These are phyloP conservation scores for Pavo muticus DNA, from an alignment of 2,113 vertebrate species.

Conservation along the genomic window DNA sequence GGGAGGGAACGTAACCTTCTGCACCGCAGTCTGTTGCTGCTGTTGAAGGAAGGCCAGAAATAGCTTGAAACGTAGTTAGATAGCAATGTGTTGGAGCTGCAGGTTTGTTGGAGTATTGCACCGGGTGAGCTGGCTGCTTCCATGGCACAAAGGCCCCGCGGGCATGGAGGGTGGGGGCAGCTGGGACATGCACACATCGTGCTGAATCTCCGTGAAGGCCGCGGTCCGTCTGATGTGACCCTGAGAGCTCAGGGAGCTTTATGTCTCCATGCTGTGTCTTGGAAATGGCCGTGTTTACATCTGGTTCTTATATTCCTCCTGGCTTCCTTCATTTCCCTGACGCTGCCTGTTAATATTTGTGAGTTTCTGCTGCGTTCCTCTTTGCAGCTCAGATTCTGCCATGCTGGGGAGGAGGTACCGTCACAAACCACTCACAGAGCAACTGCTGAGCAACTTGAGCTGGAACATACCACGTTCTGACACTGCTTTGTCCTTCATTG, in stretches of 20 bases:
- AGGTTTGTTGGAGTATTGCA: not conserved
- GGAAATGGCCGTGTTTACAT: conserved; percentile 20
- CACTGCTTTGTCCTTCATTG: not conserved
- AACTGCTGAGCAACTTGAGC: not conserved
- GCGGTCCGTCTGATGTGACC: not conserved
- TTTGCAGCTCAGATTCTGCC: not conserved
- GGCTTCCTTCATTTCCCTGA: not conserved
- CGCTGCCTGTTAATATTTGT: not conserved
- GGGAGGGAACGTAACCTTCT: not conserved
- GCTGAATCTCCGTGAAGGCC: not conserved
- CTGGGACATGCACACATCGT: not conserved
- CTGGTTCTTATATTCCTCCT: not conserved
- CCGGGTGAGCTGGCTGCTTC: not conserved
- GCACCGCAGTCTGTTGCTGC: not conserved
- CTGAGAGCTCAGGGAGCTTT: not conserved
- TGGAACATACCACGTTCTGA: not conserved
- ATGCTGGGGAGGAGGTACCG: not conserved
- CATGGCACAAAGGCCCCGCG: not conserved
- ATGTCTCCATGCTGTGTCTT: not conserved
- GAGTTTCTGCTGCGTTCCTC: not conserved
- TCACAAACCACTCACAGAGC: not conserved
- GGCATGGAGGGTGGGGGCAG: not conserved
- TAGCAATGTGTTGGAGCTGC: not conserved
- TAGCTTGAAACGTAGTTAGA: not conserved
- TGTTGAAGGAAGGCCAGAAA: not conserved